A percentile compares a stretch with the other conserved stretches of the same genome.
Evolutionary conservation across 1,140 invertebrate species (phyloP).

Genomic region (Yoshiicerus persimilis): DNA sequence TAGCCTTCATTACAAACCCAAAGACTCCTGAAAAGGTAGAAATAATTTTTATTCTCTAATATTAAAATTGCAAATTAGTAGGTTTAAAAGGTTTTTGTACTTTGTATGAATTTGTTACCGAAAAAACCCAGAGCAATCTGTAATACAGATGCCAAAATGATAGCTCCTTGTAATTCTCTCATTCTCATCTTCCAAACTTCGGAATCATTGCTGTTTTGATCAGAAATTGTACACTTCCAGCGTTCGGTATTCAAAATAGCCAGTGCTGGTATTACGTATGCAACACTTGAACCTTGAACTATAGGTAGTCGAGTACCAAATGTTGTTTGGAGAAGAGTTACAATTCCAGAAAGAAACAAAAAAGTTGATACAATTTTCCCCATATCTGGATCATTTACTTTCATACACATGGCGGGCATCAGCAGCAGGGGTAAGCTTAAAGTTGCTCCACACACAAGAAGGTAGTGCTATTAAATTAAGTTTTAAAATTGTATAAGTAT

Average conservation of each 20-base stretch:
- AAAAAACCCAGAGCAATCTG: constrained; percentile 39
- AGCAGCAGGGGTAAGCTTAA: constrained; percentile 82
- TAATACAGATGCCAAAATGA: constrained; percentile 56
- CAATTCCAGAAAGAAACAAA: constrained; percentile 59
- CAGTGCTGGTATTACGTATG: constrained; percentile 57
- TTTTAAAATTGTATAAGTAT: background rate
- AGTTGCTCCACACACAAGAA: constrained; percentile 84
- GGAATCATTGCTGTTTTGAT: background rate
- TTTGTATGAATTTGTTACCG: constrained; percentile 68
- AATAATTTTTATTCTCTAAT: background rate
- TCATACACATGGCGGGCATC: constrained; percentile 64
- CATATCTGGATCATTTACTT: constrained; percentile 51
- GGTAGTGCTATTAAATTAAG: constrained; percentile 67
- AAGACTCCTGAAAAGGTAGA: constrained; percentile 62
- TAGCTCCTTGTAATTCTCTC: constrained; percentile 59
- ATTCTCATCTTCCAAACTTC: constrained; percentile 55
- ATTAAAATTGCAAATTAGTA: background rate
- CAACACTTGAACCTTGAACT: constrained; percentile 58
- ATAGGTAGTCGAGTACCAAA: constrained; percentile 60
- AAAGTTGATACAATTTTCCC: constrained; percentile 57
- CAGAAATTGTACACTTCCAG: constrained; percentile 52
- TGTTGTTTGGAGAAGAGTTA: constrained; percentile 59
- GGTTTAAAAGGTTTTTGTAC: background rate
- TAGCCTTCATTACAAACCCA: constrained; percentile 69
- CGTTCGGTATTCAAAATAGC: constrained; percentile 55